These are phyloP conservation scores for Progne subis DNA, from an alignment of 2,113 vertebrate species.

Conservation along the genomic window DNA sequence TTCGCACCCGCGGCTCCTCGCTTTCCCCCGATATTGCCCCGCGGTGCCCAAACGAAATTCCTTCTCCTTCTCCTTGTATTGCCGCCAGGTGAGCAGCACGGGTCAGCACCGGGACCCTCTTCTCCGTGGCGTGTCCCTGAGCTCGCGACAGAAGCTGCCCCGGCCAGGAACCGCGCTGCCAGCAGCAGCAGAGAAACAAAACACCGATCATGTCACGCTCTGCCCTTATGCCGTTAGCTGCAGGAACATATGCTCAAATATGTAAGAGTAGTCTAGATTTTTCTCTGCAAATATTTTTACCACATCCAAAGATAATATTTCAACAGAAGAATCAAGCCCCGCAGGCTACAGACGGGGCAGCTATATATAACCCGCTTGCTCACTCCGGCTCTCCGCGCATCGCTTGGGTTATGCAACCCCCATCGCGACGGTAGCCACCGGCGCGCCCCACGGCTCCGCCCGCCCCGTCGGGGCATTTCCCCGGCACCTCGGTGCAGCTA, in stretches of 20 bases:
- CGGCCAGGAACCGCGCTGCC: not conserved
- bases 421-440: conserved; percentile 29
- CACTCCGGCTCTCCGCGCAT: conserved; percentile 43
- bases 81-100: not conserved
- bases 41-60: not conserved
- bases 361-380: conserved; percentile 65
- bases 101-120: not conserved
- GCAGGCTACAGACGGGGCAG: conserved; percentile 63
- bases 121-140: not conserved
- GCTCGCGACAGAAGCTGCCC: not conserved
- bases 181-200: not conserved
- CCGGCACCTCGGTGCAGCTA: not conserved
- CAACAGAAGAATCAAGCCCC: conserved; percentile 68
- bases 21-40: not conserved
- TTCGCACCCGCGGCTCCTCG: not conserved
- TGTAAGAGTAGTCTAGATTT: conserved; percentile 60
- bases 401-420: conserved; percentile 57
- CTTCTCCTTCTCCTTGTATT: not conserved
- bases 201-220: not conserved
- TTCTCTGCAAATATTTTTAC: conserved; percentile 67
- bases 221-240: conserved; percentile 56
- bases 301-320: conserved; percentile 72
- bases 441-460: conserved; percentile 50
- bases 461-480: conserved; percentile 31
- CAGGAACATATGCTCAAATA: conserved; percentile 60